phyloP scores from a whole-genome alignment of 2,888 invertebrate genomes.

The Spicauda simplicius region DNA sequence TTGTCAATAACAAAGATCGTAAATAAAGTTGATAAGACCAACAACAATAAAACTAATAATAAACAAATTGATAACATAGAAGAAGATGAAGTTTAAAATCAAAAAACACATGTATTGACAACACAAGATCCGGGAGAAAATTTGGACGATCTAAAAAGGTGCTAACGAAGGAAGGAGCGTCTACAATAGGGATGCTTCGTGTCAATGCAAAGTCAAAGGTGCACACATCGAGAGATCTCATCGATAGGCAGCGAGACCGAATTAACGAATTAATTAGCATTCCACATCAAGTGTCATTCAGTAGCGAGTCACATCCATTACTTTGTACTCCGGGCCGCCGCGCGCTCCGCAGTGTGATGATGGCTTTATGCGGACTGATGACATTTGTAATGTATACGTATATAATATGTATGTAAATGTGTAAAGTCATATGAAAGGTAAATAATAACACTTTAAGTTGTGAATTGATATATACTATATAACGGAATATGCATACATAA shows the following conservation, averaged over 20 bases:
- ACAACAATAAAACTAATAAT: slow-evolving; percentile 35
- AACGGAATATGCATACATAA: no score
- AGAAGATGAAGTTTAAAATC: neutral
- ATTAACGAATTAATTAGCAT: slow-evolving; percentile 57
- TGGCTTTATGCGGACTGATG: slow-evolving; percentile 1
- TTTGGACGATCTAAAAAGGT: slow-evolving; percentile 84
- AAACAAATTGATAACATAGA: slow-evolving; percentile 30
- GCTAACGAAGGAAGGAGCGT: slow-evolving; percentile 83
- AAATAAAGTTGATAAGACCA: neutral
- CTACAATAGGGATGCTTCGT: slow-evolving; percentile 72
- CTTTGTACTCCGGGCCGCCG: slow-evolving; percentile 58
- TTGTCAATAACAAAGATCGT: slow-evolving; percentile 53
- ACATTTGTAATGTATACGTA: neutral
- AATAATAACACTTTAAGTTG: neutral
- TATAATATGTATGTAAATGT: neutral
- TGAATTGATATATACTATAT: no score
- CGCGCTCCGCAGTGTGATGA: slow-evolving; percentile 71
- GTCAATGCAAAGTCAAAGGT: slow-evolving; percentile 75
- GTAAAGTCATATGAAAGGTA: no score
- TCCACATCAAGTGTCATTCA: slow-evolving; percentile 78
- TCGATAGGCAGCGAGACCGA: slow-evolving; percentile 61
- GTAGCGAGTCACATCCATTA: slow-evolving; percentile 72
- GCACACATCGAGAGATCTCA: slow-evolving; percentile 69
- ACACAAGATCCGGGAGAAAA: slow-evolving; percentile 63
- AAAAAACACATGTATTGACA: slow-evolving; percentile 52